phyloP scores from a whole-genome alignment of 2,797 vertebrate genomes.

The Parauchenoglanis ngamensis region DNA sequence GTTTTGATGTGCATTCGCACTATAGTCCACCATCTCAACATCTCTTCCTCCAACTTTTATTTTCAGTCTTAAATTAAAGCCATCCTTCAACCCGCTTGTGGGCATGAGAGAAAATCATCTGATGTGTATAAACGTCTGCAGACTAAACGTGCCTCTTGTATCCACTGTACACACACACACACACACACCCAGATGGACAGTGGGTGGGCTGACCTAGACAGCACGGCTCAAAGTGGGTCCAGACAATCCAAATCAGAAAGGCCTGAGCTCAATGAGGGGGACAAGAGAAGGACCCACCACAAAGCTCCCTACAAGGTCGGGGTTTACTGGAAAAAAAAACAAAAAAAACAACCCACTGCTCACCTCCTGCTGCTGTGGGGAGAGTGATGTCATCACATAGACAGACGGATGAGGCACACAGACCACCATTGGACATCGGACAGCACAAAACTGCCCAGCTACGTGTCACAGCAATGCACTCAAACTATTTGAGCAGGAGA shows the following conservation, averaged over 20 bases:
- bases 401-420: constrained; percentile 43
- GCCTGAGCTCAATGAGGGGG: constrained; percentile 58
- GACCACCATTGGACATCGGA: constrained; percentile 51
- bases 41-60: constrained; percentile 13
- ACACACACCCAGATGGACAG: constrained; percentile 29
- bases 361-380: constrained; percentile 50
- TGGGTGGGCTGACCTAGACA: constrained; percentile 68
- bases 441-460: constrained; percentile 24
- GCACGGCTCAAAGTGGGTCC: constrained; percentile 66
- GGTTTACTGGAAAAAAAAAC: constrained; percentile 54
- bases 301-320: constrained; percentile 64
- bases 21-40: not conserved
- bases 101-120: constrained; percentile 42
- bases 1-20: not conserved
- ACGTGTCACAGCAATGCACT: constrained; percentile 43
- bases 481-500: constrained; percentile 19
- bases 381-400: constrained; percentile 58
- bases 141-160: constrained; percentile 30
- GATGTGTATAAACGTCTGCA: constrained; percentile 37
- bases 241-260: constrained; percentile 67
- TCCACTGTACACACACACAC: constrained; percentile 36
- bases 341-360: constrained; percentile 43
- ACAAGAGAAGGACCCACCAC: constrained; percentile 57
- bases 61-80: constrained; percentile 37
- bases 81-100: constrained; percentile 31